A percentile compares a stretch with the other conserved stretches of the same genome.
Conservation (phyloP, 2,113 vertebrate genomes). For the Nicator chloris region DNA sequence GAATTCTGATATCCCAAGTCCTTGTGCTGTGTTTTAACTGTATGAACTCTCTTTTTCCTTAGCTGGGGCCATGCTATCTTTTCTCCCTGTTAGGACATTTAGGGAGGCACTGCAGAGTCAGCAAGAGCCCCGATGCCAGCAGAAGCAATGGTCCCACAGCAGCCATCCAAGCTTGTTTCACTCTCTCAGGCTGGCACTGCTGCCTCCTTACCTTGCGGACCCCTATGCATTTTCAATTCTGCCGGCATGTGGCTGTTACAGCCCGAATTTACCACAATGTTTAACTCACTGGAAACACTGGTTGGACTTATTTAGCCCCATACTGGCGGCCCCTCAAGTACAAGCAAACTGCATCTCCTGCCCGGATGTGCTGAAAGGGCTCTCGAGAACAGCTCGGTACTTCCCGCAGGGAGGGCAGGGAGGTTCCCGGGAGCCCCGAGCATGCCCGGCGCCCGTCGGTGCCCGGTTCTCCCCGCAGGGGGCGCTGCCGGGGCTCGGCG, state of each 20-base stretch:
- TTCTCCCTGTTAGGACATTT: background rate
- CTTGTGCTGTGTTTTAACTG: background rate
- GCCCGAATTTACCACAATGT: background rate
- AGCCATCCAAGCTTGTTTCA: background rate
- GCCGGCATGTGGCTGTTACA: too few species aligned
- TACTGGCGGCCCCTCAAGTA: rapidly evolving
- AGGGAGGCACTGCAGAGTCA: background rate
- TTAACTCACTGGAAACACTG: background rate
- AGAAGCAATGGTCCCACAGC: background rate
- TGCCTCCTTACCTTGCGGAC: background rate
- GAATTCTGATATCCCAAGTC: background rate
- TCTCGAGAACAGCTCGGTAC: rapidly evolving
- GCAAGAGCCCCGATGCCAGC: background rate
- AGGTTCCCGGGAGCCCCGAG: rapidly evolving
- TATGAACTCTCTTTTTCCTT: background rate
- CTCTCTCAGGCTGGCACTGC: background rate
- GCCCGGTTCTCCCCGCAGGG: background rate
- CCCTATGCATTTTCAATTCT: background rate
- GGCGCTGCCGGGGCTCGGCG: slow-evolving; percentile 49
- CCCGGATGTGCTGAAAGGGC: too few species aligned
- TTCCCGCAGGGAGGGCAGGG: background rate
- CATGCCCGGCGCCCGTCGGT: background rate
- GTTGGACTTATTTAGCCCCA: background rate
- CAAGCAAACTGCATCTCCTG: background rate
- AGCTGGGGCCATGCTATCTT: background rate